A percentile compares a stretch with the other conserved stretches of the same genome.
Conservation (phyloP, 2,888 invertebrate species). For the Diplolepis rosae region DNA sequence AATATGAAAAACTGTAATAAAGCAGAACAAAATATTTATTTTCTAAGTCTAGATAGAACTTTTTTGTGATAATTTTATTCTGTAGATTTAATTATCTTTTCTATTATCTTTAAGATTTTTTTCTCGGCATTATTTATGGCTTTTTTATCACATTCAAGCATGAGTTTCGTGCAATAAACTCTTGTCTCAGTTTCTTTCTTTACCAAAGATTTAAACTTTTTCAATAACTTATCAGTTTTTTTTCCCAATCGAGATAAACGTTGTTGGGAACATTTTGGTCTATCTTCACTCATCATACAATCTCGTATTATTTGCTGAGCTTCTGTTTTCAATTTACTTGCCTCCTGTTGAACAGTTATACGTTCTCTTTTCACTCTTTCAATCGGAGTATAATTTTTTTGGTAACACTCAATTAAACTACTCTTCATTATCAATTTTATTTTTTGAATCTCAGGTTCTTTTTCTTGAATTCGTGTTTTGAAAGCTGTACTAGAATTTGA, state of each 20-base stretch:
- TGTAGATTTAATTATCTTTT: conserved; percentile 42
- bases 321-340: conserved; percentile 51
- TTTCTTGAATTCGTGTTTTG: conserved; percentile 43
- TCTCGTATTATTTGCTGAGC: conserved; percentile 48
- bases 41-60: no score
- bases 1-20: not conserved
- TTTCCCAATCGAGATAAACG: conserved; percentile 43
- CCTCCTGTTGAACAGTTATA: conserved; percentile 49
- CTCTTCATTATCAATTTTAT: conserved; percentile 46
- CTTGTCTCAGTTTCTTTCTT: conserved; percentile 47
- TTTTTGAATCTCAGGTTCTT: conserved; percentile 42
- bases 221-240: conserved; percentile 42
- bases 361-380: conserved; percentile 50
- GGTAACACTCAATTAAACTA: conserved; percentile 52
- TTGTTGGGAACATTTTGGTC: conserved; percentile 42
- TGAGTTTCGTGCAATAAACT: conserved; percentile 38
- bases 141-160: conserved; percentile 48
- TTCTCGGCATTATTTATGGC: conserved; percentile 44
- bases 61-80: no score
- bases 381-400: conserved; percentile 45
- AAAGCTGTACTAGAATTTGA: conserved; percentile 46
- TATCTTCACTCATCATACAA: conserved; percentile 45
- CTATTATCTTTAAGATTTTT: conserved; percentile 40
- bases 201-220: conserved; percentile 46
- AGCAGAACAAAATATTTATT: not conserved